Percentiles rank a stretch among this genome's conserved stretches.
Conservation (phyloP, 2,797 vertebrate species). For the Spinibarbus caldwelli region DNA sequence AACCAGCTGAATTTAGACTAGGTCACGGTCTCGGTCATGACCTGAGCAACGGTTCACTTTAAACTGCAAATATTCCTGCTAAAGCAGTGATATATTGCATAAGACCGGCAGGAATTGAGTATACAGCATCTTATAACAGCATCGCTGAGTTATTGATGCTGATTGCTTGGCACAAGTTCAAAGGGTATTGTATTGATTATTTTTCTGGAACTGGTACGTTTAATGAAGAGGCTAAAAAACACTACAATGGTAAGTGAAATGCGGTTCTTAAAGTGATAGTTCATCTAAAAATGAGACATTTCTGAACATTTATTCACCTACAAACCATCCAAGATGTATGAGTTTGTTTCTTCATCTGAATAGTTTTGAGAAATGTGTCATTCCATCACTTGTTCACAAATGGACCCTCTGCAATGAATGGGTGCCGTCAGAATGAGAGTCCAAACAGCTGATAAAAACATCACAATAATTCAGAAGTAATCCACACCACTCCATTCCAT, state of each 20-base stretch:
- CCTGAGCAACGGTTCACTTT: slow-evolving; percentile 17
- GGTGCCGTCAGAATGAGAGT: background rate
- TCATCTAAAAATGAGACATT: background rate
- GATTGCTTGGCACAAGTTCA: background rate
- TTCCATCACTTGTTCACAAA: background rate
- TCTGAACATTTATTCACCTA: background rate
- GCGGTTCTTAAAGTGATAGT: background rate
- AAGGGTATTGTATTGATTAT: background rate
- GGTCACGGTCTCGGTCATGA: slow-evolving; percentile 10
- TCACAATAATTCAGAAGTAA: background rate
- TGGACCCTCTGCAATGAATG: background rate
- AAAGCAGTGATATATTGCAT: background rate
- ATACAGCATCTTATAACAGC: background rate
- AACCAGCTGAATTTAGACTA: slow-evolving; percentile 5
- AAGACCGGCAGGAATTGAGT: background rate
- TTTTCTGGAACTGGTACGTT: background rate
- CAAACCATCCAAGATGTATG: no score
- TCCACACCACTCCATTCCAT: background rate
- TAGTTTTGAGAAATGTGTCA: background rate
- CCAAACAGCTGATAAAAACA: background rate
- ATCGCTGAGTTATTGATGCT: background rate
- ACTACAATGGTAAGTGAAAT: background rate
- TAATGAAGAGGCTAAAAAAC: background rate
- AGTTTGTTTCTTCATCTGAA: background rate
- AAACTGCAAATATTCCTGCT: background rate